Conservation (phyloP, 2,113 vertebrate genomes). For the Donacobius atricapilla region DNA sequence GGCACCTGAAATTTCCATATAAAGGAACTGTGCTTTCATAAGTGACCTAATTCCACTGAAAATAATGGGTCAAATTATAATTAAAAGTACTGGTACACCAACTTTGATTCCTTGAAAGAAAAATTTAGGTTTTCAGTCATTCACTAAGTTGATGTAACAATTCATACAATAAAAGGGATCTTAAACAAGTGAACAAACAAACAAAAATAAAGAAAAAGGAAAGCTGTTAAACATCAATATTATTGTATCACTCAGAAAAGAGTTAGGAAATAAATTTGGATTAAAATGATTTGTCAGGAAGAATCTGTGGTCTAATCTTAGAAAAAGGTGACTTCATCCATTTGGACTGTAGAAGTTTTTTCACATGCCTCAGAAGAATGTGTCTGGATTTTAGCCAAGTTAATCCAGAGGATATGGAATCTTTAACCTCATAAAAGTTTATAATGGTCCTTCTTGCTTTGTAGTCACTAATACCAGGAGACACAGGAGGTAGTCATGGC, state of each 20-base stretch:
- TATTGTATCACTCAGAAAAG: neutral
- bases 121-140: neutral
- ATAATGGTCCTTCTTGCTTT: neutral
- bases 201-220: neutral
- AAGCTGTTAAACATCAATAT: neutral
- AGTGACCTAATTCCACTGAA: neutral
- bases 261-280: neutral
- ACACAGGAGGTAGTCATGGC: neutral
- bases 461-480: neutral
- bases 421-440: neutral
- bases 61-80: neutral
- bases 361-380: neutral
- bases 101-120: neutral
- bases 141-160: neutral
- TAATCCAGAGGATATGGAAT: neutral
- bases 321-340: neutral
- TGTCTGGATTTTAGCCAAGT: neutral
- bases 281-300: neutral
- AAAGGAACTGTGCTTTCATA: neutral
- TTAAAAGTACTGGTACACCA: neutral
- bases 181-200: neutral
- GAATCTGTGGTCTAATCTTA: neutral
- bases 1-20: neutral
- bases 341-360: neutral
- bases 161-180: neutral